These are phyloP conservation scores for Odontomyia ornata DNA, from an alignment of 2,888 invertebrate species.

Conservation along the genomic window DNA sequence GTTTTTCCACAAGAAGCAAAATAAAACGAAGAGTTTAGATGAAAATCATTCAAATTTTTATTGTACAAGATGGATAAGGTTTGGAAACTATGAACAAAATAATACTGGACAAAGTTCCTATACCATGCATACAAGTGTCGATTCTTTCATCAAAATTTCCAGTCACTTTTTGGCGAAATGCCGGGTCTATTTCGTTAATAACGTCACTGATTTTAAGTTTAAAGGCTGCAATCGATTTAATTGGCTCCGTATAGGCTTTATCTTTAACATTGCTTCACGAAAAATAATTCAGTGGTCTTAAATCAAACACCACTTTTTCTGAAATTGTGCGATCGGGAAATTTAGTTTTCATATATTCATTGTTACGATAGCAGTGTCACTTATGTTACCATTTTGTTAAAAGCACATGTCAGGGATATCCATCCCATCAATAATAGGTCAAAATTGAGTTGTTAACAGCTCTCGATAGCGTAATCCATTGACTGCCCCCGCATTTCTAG, in stretches of 20 bases:
- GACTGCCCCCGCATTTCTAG: not conserved
- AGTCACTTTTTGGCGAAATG: not conserved
- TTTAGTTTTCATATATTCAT: no score
- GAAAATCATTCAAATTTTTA: no score
- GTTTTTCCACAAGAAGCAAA: no score
- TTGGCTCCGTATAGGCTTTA: no score
- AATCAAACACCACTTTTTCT: no score
- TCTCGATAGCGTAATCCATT: not conserved
- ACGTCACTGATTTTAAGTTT: not conserved
- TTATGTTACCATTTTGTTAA: not conserved
- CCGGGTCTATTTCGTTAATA: not conserved
- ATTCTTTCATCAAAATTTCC: constrained; percentile 1
- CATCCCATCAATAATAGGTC: not conserved
- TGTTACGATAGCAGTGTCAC: not conserved
- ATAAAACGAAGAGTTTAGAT: no score
- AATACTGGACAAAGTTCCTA: not conserved
- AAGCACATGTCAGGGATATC: not conserved
- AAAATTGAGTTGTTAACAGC: not conserved
- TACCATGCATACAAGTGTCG: not conserved
- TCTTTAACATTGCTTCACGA: not conserved
- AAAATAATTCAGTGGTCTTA: not conserved
- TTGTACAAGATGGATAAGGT: not conserved
- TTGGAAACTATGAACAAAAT: not conserved
- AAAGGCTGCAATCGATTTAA: not conserved
- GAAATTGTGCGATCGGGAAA: no score